These are phyloP conservation scores for Apocheima hispidaria DNA, from an alignment of 2,888 invertebrate genomes.

Conservation along the genomic window DNA sequence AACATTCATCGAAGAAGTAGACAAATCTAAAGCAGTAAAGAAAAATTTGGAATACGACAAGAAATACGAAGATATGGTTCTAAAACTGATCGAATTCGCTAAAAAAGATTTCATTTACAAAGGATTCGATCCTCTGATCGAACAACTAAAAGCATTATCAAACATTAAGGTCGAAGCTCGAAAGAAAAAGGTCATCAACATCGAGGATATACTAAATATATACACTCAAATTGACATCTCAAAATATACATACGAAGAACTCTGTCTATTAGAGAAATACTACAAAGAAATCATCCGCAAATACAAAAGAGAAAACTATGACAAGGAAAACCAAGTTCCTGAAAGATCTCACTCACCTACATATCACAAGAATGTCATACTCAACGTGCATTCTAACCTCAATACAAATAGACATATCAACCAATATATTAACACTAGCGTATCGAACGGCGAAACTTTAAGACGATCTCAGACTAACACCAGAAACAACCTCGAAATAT, in stretches of 20 bases:
- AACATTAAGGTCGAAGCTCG: constrained; percentile 69
- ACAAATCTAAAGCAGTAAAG: constrained; percentile 72
- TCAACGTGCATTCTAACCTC: constrained; percentile 60
- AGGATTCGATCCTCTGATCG: constrained; percentile 82
- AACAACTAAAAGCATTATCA: constrained; percentile 72
- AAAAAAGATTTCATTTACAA: constrained; percentile 80
- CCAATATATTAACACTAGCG: constrained; percentile 52
- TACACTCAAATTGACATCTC: constrained; percentile 77
- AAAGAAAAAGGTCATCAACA: constrained; percentile 68
- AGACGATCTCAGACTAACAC: constrained; percentile 55
- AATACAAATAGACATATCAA: constrained; percentile 58
- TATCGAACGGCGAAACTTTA: constrained; percentile 56
- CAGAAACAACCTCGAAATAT: constrained; percentile 67
- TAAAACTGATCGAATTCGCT: constrained; percentile 78
- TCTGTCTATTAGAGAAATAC: constrained; percentile 77
- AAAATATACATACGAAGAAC: constrained; percentile 78
- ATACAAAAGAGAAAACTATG: constrained; percentile 61
- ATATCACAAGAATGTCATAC: constrained; percentile 63
- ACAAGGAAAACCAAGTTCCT: constrained; percentile 65
- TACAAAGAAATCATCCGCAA: constrained; percentile 79
- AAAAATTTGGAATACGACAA: constrained; percentile 76
- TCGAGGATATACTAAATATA: constrained; percentile 75
- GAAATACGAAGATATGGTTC: constrained; percentile 80
- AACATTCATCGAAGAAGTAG: constrained; percentile 77
- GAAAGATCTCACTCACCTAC: constrained; percentile 44